Conservation (phyloP, 2,797 vertebrate genomes). For the Meriones psammophilus region DNA sequence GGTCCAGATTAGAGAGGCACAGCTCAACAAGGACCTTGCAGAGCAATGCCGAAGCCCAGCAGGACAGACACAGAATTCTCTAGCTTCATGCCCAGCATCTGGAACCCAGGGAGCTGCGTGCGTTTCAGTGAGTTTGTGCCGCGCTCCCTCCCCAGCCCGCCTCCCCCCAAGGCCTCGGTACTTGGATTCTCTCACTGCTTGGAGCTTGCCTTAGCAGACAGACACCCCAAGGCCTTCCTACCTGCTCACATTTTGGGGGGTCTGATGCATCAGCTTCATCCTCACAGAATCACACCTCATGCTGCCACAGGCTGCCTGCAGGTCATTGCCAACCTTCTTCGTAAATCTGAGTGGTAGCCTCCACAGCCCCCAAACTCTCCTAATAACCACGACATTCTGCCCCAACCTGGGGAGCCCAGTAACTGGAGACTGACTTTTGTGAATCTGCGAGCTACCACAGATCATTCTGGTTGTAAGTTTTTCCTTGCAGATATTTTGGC, state of each 20-base stretch:
- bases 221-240: not conserved
- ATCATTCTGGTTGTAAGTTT: not conserved
- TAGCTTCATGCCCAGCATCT: not conserved
- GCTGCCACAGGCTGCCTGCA: not conserved
- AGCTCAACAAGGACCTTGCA: not conserved
- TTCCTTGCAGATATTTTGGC: not conserved
- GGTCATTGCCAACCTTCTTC: not conserved
- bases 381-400: not conserved
- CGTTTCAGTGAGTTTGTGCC: not conserved
- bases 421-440: not conserved
- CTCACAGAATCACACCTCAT: not conserved
- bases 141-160: too few relatives aligned
- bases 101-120: not conserved
- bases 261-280: not conserved
- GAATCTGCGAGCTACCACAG: not conserved
- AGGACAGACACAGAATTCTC: too few relatives aligned
- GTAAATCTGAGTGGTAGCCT: not conserved
- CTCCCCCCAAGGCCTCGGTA: not conserved
- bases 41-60: not conserved
- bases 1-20: not conserved
- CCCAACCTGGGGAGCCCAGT: not conserved
- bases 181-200: not conserved
- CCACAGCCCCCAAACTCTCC: too few relatives aligned
- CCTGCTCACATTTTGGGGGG: not conserved
- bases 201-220: not conserved